Conservation (phyloP, 2,888 invertebrate genomes). For the Microdon myrmicae region DNA sequence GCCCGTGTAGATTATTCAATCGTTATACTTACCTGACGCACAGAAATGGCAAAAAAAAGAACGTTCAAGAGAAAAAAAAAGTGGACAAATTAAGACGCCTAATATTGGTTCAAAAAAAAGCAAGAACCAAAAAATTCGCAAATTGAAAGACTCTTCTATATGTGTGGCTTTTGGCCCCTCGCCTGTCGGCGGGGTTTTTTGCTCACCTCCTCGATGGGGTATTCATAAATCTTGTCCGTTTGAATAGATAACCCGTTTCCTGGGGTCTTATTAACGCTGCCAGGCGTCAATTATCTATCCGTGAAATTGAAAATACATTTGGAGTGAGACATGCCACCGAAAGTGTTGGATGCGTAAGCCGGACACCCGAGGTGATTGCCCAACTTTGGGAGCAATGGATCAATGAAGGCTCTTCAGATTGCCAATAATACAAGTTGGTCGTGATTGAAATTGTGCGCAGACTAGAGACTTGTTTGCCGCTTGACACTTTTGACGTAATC, state of each 20-base stretch:
- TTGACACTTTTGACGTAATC: constrained; percentile 35
- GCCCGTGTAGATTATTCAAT: too few relatives aligned
- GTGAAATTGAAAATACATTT: constrained; percentile 9
- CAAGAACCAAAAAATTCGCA: constrained; percentile 4
- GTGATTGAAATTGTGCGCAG: constrained; percentile 35
- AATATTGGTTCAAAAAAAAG: too few relatives aligned
- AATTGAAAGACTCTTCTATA: constrained; percentile 13
- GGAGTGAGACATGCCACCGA: constrained; percentile 13
- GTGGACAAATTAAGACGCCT: too few relatives aligned
- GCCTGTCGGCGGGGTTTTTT: too few relatives aligned
- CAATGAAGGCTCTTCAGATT: constrained; percentile 28
- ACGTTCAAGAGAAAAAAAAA: too few relatives aligned
- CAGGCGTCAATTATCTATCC: constrained; percentile 10
- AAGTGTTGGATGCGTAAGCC: constrained; percentile 2
- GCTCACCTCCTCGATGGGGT: constrained; percentile 15
- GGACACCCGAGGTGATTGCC: constrained; percentile 5
- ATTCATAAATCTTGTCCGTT: constrained; percentile 30
- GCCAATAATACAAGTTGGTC: constrained; percentile 40
- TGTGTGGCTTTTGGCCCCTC: neutral
- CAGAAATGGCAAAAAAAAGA: too few relatives aligned
- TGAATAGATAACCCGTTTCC: constrained; percentile 43
- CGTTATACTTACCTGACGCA: too few relatives aligned
- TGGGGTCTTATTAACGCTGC: constrained; percentile 14
- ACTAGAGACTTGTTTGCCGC: constrained; percentile 11
- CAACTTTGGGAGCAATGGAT: constrained; percentile 26